These are phyloP conservation scores for Listronotus oregonensis DNA, from an alignment of 1,140 invertebrate genomes.

Conservation along the genomic window DNA sequence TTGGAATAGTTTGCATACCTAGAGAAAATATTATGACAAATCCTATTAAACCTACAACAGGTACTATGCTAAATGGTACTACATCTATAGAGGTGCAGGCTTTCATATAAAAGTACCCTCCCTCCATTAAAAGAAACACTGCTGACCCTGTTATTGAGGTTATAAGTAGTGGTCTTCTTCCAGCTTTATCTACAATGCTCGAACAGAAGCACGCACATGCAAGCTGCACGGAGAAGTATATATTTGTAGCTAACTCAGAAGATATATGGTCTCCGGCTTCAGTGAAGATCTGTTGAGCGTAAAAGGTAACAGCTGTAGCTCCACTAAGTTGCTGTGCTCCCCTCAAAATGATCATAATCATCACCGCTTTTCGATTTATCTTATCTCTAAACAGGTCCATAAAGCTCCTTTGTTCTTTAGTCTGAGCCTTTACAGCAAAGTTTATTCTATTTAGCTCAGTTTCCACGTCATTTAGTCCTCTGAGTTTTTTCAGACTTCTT, in stretches of 20 bases:
- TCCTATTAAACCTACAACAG: conserved; percentile 67
- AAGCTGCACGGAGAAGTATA: conserved; percentile 71
- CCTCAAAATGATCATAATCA: conserved; percentile 68
- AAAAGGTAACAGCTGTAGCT: conserved; percentile 75
- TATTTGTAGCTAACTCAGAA: conserved; percentile 56
- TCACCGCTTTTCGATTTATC: conserved; percentile 67
- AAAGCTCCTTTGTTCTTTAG: conserved; percentile 59
- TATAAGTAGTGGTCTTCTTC: conserved; percentile 70
- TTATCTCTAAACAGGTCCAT: conserved; percentile 62
- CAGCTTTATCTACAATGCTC: conserved; percentile 71
- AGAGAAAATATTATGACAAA: conserved; percentile 74
- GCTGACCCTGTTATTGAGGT: conserved; percentile 64
- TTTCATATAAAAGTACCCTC: conserved; percentile 61
- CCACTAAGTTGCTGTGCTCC: conserved; percentile 78
- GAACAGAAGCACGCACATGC: conserved; percentile 66
- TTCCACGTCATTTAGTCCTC: conserved; percentile 63
- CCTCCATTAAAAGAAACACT: conserved; percentile 61
- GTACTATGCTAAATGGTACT: conserved; percentile 54
- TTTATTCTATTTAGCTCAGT: conserved; percentile 67
- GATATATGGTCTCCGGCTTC: conserved; percentile 59
- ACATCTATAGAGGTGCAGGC: conserved; percentile 40
- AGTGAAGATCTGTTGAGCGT: conserved; percentile 73
- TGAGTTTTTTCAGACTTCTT: conserved; percentile 65
- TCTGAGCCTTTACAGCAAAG: conserved; percentile 59
- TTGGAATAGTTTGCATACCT: conserved; percentile 73